A percentile compares a stretch with the other conserved stretches of the same genome.
Conservation (phyloP, 2,888 invertebrate genomes). For the Papilio elwesi region DNA sequence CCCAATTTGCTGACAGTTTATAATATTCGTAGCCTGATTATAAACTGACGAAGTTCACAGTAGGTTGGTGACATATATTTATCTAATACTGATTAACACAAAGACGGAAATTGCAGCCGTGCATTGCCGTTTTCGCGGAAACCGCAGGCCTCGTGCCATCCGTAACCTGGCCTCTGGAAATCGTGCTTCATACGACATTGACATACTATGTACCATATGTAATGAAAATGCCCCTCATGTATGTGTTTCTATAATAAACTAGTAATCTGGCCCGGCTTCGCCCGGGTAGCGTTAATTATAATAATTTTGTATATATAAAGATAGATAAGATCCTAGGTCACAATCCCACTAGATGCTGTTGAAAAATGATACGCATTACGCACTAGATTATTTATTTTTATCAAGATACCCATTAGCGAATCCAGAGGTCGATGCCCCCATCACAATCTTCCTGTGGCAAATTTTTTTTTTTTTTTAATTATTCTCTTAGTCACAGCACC, state of each 20-base stretch:
- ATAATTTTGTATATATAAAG: not conserved
- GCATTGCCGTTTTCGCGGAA: constrained; percentile 30
- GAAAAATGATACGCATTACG: no score
- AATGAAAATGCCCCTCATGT: not conserved
- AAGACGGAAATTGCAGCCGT: constrained; percentile 14
- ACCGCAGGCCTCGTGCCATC: constrained; percentile 28
- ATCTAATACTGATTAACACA: not conserved
- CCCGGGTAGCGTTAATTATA: no score
- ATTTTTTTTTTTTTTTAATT: no score
- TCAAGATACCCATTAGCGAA: no score
- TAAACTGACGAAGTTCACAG: not conserved
- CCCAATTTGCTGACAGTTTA: no score
- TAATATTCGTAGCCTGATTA: not conserved
- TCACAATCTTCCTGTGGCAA: no score
- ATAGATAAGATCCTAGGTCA: no score
- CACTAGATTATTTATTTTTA: no score
- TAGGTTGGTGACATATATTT: not conserved
- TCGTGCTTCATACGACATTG: constrained; percentile 36
- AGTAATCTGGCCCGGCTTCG: not conserved
- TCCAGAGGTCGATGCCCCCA: no score
- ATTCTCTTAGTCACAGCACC: no score
- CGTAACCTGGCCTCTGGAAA: constrained; percentile 27
- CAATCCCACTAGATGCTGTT: no score
- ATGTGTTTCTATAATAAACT: not conserved
- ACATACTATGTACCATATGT: constrained; percentile 18